phyloP scores from a whole-genome alignment of 2,888 invertebrate species.

The Leucoptera coffeella region DNA sequence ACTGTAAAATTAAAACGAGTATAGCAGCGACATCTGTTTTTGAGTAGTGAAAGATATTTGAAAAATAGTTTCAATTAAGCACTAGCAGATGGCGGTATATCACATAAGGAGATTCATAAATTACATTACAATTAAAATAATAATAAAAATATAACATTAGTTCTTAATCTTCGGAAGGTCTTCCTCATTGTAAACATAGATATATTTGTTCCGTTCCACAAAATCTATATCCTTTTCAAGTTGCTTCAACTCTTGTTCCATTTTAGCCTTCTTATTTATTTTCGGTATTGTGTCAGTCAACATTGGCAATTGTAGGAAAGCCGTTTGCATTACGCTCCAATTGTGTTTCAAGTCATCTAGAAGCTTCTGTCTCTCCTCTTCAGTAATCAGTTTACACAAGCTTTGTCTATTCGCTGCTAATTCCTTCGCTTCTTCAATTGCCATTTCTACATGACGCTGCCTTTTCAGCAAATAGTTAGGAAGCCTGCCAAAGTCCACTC shows the following conservation, averaged over 20 bases:
- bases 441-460: conserved; percentile 26
- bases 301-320: conserved; percentile 76
- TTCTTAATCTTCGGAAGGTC: too few species aligned
- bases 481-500: conserved; percentile 63
- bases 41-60: too few species aligned
- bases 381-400: conserved; percentile 54
- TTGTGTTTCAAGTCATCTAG: conserved; percentile 72
- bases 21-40: too few species aligned
- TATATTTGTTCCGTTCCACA: conserved; percentile 75
- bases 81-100: too few species aligned
- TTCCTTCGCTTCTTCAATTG: conserved; percentile 14
- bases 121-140: too few species aligned
- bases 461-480: conserved; percentile 59
- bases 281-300: conserved; percentile 84
- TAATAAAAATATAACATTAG: too few species aligned
- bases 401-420: too few species aligned
- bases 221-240: conserved; percentile 81
- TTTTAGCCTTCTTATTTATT: conserved; percentile 66
- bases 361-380: conserved; percentile 55
- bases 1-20: too few species aligned
- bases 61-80: too few species aligned
- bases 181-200: conserved; percentile 61
- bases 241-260: conserved; percentile 73
- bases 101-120: too few species aligned
- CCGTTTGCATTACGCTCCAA: conserved; percentile 74